phyloP scores from a whole-genome alignment of 2,888 invertebrate species.

The Chymomyza amoena region DNA sequence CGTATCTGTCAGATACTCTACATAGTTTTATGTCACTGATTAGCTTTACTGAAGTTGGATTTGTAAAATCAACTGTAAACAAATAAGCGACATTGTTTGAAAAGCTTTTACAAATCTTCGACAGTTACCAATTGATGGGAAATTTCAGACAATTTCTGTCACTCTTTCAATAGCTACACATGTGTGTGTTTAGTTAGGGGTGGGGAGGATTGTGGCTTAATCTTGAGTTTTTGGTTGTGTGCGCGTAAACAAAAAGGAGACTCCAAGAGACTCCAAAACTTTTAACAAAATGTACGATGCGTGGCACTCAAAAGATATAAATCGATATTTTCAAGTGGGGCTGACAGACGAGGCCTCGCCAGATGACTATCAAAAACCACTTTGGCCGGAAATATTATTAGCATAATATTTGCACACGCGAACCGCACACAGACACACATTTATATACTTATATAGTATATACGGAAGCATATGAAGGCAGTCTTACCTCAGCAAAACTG shows the following conservation, averaged over 20 bases:
- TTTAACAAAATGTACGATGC: neutral
- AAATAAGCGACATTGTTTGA: constrained; percentile 2
- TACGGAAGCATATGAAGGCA: neutral
- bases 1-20: no score
- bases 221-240: neutral
- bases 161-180: neutral
- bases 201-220: neutral
- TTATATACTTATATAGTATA: neutral
- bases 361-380: constrained; percentile 65
- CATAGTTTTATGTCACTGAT: neutral
- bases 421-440: constrained; percentile 19
- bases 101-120: neutral
- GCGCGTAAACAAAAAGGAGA: constrained; percentile 1
- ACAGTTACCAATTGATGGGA: neutral
- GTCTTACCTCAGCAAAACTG: constrained; percentile 29
- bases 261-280: neutral
- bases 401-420: constrained; percentile 63
- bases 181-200: constrained; percentile 7
- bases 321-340: constrained; percentile 57
- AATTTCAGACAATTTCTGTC: neutral
- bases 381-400: constrained; percentile 61
- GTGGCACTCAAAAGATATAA: constrained; percentile 42
- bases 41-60: neutral
- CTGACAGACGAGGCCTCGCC: constrained; percentile 8
- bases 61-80: neutral